These are phyloP conservation scores for Turritopsis rubra DNA, from an alignment of 30 jellyfish, hydroid and myxozoan genomes.

Conservation along the genomic window DNA sequence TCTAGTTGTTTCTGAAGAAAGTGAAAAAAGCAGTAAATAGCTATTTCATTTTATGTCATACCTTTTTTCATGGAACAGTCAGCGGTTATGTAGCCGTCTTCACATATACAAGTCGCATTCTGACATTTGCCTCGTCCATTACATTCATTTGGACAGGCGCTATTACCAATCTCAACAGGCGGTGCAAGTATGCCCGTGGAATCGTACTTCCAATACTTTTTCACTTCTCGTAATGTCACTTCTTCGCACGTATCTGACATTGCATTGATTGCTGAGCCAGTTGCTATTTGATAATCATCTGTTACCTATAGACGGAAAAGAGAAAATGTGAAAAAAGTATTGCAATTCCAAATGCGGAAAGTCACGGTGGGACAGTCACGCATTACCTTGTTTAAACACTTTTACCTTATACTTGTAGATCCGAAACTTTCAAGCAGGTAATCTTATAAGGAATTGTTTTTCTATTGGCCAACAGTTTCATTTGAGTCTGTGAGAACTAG, in stretches of 20 bases:
- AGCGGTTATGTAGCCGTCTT: conserved; percentile 49
- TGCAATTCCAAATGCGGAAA: too few relatives aligned
- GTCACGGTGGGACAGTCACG: too few relatives aligned
- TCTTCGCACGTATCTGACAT: conserved; percentile 23
- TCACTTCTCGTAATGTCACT: conserved; percentile 19
- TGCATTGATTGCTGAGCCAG: conserved; percentile 26
- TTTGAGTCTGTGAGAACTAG: too few relatives aligned
- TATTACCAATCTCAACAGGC: conserved; percentile 57
- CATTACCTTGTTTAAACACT: too few relatives aligned
- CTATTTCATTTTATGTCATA: not conserved
- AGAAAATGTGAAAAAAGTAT: too few relatives aligned
- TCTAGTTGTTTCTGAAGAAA: too few relatives aligned
- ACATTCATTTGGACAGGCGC: conserved; percentile 65
- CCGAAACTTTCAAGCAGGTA: too few relatives aligned
- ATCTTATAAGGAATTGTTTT: too few relatives aligned
- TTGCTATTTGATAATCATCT: conserved; percentile 1
- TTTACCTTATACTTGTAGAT: too few relatives aligned
- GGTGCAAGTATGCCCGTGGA: conserved; percentile 28
- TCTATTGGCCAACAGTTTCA: too few relatives aligned
- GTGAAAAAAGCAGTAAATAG: too few relatives aligned
- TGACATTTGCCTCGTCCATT: conserved; percentile 71
- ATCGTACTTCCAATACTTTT: conserved; percentile 4
- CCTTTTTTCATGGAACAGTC: conserved; percentile 70
- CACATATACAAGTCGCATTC: conserved; percentile 76
- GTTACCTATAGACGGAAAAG: too few relatives aligned